Conservation (phyloP, 2,888 invertebrate genomes). For the Chironomus riparius region DNA sequence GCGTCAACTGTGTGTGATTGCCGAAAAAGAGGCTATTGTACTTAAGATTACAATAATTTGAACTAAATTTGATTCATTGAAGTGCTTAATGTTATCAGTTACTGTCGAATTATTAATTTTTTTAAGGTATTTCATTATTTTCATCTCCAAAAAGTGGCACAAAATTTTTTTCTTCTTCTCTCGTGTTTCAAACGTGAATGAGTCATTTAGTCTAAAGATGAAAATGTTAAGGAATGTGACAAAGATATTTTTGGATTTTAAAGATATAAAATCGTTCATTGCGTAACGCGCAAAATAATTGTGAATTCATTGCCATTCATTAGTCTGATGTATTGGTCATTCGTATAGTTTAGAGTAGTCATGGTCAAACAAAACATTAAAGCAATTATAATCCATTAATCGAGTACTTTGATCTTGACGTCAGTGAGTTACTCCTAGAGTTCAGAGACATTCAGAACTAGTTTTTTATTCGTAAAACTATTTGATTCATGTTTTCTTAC, state of each 20-base stretch:
- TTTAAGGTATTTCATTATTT: too few relatives aligned
- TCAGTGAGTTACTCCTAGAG: not conserved
- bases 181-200: not conserved
- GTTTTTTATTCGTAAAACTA: not conserved
- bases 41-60: not conserved
- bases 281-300: not conserved
- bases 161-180: too few relatives aligned
- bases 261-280: not conserved
- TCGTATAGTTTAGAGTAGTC: not conserved
- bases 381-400: not conserved
- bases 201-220: not conserved
- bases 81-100: too few relatives aligned
- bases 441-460: not conserved
- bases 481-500: not conserved
- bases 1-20: too few relatives aligned
- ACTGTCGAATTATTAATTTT: too few relatives aligned
- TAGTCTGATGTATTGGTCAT: too few relatives aligned
- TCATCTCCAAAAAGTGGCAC: too few relatives aligned
- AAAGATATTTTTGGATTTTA: too few relatives aligned
- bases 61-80: too few relatives aligned
- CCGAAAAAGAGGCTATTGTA: not conserved
- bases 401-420: not conserved
- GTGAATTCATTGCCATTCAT: not conserved
- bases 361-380: not conserved
- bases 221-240: too few relatives aligned